Evolutionary conservation across 2,888 invertebrate genomes (phyloP), one percentile per base, ranked within the genome.

Genomic region (Caenorhabditis becei): DNA sequence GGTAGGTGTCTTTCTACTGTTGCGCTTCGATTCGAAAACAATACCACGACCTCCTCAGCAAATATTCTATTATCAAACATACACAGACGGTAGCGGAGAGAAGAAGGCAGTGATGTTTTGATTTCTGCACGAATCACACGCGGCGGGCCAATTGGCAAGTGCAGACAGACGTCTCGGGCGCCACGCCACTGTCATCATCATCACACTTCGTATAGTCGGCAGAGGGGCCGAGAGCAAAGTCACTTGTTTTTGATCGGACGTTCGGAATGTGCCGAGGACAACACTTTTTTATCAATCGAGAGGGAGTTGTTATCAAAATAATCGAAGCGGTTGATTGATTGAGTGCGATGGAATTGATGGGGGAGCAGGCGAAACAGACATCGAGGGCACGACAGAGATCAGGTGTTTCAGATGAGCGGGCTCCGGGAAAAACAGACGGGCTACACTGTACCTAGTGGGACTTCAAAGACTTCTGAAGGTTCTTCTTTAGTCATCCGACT

Each of bases 61-160:
- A 72, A 72, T 56, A 72, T 62, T 32, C 53, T 41, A 62, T 72
- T 71, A 71, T 71, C 62, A 71, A 62, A 63, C 63, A 63, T 63
- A 72, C 72, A 72, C 54, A 72, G 63, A 63, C 54, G 56, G 71
- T 61, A 70, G 59, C 51, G 32, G 47, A 66, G 37, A 16, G 24
- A 24, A 47, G 24, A 28, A 41, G 23, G 32, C 2, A 44, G 51
- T 28, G 59, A 74, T 65, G 59, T 74, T 74, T 74, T 74, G 74
- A 74, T 59, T 65, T 74, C 51, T 74, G 65, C 74, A 71, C 70
- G 61, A 70, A 70, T 69, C 58, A 37, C 63, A 63, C 49, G 20
- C 62, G 26, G 16, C 20, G 32, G 20, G 44, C 47, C 74, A 72
- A 63, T 72, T 74, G 74, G 51, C 74, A 74, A 74, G 74, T 65